phyloP scores from a whole-genome alignment of 2,113 vertebrate genomes.

The Circaetus gallicus region DNA sequence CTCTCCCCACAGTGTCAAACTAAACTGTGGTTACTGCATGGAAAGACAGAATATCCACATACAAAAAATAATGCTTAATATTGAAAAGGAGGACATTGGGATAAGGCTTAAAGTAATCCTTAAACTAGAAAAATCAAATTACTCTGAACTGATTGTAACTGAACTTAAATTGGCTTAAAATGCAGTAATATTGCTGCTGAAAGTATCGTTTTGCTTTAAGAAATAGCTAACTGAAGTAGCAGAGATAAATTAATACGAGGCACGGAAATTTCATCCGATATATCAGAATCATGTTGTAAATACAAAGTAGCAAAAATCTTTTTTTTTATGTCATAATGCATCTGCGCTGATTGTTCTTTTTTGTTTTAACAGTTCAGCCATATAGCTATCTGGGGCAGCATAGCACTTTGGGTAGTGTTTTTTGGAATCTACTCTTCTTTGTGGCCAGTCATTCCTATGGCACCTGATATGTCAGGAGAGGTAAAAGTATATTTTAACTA shows the following conservation, averaged over 20 bases:
- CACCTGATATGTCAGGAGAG: slow-evolving; percentile 99
- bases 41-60: neutral
- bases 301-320: neutral
- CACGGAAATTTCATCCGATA: neutral
- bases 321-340: neutral
- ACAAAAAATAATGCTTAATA: neutral
- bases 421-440: slow-evolving; percentile 94
- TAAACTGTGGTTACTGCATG: neutral
- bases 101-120: neutral
- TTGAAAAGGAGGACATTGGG: neutral
- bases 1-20: neutral
- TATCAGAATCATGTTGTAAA: neutral
- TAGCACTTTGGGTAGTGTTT: slow-evolving; percentile 94
- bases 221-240: neutral
- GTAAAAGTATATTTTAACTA: slow-evolving; percentile 73
- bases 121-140: neutral
- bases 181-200: neutral
- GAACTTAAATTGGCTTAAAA: neutral
- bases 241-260: neutral
- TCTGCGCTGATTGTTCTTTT: neutral
- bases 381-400: slow-evolving; percentile 98
- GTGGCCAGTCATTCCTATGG: slow-evolving; percentile 92
- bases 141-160: neutral
- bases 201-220: neutral
- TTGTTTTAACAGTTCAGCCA: slow-evolving; percentile 88